A percentile compares a stretch with the other conserved stretches of the same genome.
Evolutionary conservation across 1,140 invertebrate species (phyloP).

Genomic region (Oryzaephilus surinamensis): DNA sequence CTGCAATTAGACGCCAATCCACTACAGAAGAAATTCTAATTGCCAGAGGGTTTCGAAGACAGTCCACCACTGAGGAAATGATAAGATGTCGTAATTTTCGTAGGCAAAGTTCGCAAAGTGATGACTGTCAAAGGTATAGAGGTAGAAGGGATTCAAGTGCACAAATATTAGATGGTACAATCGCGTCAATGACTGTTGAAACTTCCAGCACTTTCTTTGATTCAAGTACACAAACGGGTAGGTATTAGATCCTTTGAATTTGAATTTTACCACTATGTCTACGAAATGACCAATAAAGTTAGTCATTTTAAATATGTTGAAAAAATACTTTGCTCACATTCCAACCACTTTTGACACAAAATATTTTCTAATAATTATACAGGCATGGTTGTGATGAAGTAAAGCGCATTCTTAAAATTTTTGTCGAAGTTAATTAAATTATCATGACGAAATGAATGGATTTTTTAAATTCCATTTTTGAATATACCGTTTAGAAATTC

Average conservation of each 20-base stretch:
- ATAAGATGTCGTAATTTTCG: slow-evolving; percentile 80
- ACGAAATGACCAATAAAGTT: no score
- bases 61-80: slow-evolving; percentile 87
- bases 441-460: no score
- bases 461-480: no score
- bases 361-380: no score
- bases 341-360: no score
- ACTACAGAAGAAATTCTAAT: slow-evolving; percentile 87
- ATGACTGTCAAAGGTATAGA: slow-evolving; percentile 62
- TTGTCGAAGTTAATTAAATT: no score
- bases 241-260: slow-evolving; percentile 39
- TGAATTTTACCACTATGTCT: no score
- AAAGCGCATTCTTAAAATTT: no score
- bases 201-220: slow-evolving; percentile 87
- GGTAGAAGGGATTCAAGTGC: slow-evolving; percentile 76
- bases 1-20: slow-evolving; percentile 70
- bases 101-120: slow-evolving; percentile 67
- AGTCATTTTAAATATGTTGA: no score
- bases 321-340: no score
- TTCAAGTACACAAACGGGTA: slow-evolving; percentile 85
- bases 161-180: slow-evolving; percentile 84
- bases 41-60: slow-evolving; percentile 75
- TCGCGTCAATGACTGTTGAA: slow-evolving; percentile 85
- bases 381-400: no score
- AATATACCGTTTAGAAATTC: no score